Conservation (phyloP, 2,797 vertebrate species). For the Chelidonichthys spinosus region DNA sequence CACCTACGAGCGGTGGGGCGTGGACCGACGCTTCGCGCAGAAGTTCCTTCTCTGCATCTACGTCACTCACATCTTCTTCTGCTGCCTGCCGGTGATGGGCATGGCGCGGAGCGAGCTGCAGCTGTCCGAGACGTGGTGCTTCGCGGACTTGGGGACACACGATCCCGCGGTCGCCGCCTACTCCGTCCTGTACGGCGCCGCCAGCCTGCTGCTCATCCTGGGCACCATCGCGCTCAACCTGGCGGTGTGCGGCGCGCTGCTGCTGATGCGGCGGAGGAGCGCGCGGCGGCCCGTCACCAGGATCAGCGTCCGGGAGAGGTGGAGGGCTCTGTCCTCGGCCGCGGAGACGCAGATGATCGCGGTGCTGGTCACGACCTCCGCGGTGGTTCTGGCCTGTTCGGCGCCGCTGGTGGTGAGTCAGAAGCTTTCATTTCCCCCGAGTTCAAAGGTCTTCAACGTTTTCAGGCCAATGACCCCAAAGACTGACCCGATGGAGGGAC, state of each 20-base stretch:
- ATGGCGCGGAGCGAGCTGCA: slow-evolving; percentile 84
- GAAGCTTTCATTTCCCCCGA: too few species aligned
- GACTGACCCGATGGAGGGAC: too few species aligned
- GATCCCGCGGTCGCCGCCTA: slow-evolving; percentile 82
- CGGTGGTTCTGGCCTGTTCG: slow-evolving; percentile 94
- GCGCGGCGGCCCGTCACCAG: slow-evolving; percentile 83
- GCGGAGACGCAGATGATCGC: slow-evolving; percentile 98
- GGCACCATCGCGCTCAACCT: slow-evolving; percentile 93
- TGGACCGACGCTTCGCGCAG: slow-evolving; percentile 90
- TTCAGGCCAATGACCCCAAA: too few species aligned
- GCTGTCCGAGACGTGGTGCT: slow-evolving; percentile 92
- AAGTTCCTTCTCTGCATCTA: slow-evolving; percentile 90
- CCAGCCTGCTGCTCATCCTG: slow-evolving; percentile 93
- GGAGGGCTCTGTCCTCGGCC: slow-evolving; percentile 86
- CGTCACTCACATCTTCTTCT: slow-evolving; percentile 90
- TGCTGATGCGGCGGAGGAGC: slow-evolving; percentile 92
- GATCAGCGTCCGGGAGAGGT: slow-evolving; percentile 78
- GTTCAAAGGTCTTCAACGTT: too few species aligned
- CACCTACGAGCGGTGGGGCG: slow-evolving; percentile 90
- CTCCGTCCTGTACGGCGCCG: slow-evolving; percentile 90
- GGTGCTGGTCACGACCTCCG: slow-evolving; percentile 93
- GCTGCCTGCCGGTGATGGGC: slow-evolving; percentile 92
- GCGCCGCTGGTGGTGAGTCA: slow-evolving; percentile 95
- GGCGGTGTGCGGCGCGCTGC: slow-evolving; percentile 92
- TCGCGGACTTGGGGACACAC: slow-evolving; percentile 90